phyloP scores from a whole-genome alignment of 2,113 vertebrate genomes.

The Indicator maculatus region DNA sequence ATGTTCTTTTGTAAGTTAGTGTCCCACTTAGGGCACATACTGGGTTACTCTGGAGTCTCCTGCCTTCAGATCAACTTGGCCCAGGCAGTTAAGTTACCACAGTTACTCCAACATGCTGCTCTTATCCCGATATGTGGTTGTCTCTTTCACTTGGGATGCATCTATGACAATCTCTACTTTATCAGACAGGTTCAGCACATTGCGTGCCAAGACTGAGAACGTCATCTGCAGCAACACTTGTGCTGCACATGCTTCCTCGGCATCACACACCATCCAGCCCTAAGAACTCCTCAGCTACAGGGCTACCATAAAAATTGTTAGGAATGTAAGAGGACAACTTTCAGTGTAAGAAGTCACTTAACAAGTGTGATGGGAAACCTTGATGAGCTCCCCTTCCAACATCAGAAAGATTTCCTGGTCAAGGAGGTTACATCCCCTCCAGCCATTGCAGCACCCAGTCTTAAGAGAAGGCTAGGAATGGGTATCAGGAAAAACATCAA shows the following conservation, averaged over 20 bases:
- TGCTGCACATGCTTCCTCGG: background rate
- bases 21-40: background rate
- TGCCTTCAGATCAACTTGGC: background rate
- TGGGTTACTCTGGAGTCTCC: background rate
- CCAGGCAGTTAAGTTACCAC: background rate
- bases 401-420: background rate
- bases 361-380: background rate
- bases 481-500: background rate
- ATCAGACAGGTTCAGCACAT: background rate
- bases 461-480: background rate
- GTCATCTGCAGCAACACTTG: background rate
- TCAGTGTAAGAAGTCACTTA: background rate
- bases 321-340: background rate
- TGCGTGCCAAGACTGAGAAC: background rate
- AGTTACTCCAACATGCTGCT: background rate
- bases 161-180: background rate
- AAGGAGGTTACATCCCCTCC: background rate
- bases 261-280: background rate
- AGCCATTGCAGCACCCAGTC: background rate
- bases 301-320: background rate
- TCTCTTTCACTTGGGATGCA: background rate
- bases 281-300: background rate
- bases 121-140: fast-evolving
- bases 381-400: background rate
- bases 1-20: background rate